Percentiles rank a stretch among this genome's conserved stretches.
Evolutionary conservation across 2,888 invertebrate genomes (phyloP).

Genomic region (Cephus spinipes): DNA sequence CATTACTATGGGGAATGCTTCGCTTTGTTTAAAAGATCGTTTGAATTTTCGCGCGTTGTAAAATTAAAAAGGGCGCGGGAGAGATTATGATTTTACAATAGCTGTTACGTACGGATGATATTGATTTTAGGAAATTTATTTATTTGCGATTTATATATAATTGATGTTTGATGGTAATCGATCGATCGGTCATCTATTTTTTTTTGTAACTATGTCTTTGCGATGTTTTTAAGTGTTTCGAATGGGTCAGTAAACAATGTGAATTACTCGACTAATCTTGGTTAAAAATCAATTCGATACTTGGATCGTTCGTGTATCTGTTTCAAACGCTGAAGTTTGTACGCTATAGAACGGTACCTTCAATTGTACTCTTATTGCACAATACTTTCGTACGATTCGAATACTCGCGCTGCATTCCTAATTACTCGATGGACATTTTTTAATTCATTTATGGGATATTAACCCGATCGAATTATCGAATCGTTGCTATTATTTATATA

Average conservation of each 20-base stretch:
- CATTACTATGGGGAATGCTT: not conserved
- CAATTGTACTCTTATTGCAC: not conserved
- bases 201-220: not conserved
- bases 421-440: not conserved
- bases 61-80: not conserved
- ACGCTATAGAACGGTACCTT: not conserved
- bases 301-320: not conserved
- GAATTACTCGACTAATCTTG: not conserved
- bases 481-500: not conserved
- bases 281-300: not conserved
- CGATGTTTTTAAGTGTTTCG: not conserved
- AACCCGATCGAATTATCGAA: not conserved
- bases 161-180: not conserved
- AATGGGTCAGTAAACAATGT: not conserved
- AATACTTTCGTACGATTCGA: not conserved
- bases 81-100: not conserved
- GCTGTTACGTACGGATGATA: not conserved
- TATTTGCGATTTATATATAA: not conserved
- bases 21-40: not conserved
- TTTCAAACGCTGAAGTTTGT: not conserved
- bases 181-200: not conserved
- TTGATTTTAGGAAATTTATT: not conserved
- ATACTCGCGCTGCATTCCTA: not conserved
- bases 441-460: not conserved
- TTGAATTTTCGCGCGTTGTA: not conserved